A percentile compares a stretch with the other conserved stretches of the same genome.
Conservation (phyloP, 2,797 vertebrate genomes). For the Sitta carolinensis region DNA sequence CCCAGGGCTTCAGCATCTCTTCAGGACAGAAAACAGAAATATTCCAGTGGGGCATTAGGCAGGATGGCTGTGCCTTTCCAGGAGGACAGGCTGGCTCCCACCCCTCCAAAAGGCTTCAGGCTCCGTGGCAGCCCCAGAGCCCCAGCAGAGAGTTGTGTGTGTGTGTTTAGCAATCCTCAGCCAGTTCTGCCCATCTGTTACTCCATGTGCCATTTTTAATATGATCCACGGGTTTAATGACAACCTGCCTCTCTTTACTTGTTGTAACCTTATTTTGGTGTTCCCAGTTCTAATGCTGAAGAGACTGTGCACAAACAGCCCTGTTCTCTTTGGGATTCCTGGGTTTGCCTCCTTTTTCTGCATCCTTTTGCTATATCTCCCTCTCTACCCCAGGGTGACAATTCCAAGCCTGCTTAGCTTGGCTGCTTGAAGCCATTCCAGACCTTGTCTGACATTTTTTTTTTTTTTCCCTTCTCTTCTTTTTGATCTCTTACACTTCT, state of each 20-base stretch:
- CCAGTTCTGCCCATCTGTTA: not conserved
- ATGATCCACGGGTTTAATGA: not conserved
- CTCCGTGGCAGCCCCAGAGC: not conserved
- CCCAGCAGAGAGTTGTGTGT: not conserved
- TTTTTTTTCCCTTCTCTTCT: no score
- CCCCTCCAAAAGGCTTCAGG: not conserved
- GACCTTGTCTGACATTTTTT: not conserved
- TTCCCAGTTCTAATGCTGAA: not conserved
- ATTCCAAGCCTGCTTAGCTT: not conserved
- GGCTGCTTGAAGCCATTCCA: not conserved
- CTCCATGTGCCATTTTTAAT: not conserved
- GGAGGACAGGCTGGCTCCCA: not conserved
- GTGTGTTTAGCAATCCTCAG: not conserved
- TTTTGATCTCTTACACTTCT: not conserved
- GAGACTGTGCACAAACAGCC: fast-evolving
- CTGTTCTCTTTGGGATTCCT: not conserved
- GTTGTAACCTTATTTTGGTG: not conserved
- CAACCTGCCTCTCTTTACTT: not conserved
- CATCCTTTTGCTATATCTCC: fast-evolving
- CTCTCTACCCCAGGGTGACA: not conserved
- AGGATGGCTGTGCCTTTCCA: not conserved
- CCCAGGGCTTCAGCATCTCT: not conserved
- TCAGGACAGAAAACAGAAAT: not conserved
- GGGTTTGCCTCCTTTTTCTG: not conserved
- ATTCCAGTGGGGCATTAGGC: not conserved